Evolutionary conservation across 2,113 vertebrate species (phyloP), one percentile per base, ranked within the genome.

Genomic region (Ciconia boyciana): DNA sequence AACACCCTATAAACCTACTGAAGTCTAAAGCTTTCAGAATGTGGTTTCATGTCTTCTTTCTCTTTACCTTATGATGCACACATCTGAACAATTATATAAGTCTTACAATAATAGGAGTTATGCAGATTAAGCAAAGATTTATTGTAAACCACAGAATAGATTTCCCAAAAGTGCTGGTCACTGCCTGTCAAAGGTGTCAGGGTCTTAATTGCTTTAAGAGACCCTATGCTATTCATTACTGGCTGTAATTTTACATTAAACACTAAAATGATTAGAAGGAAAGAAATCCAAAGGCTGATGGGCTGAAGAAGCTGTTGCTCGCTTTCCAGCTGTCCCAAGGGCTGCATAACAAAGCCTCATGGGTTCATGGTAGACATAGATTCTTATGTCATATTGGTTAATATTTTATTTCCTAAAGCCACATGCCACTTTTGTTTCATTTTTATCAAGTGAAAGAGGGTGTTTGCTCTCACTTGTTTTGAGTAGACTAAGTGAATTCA

Each of bases 391-490:
- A 87, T 93, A 43, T 68, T 93, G 80, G 87, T 98, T 95, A 97
- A 98, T 98, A 97, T 98, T 98, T 98, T 92, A 97, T 96, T 43
- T 94, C 86, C 61, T 71, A 83, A 89, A 96, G 79, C 95, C 81
- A 48, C 87, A 77, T 71, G 75, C 81, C 92, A 69, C 66, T 97
- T 90, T 69, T 84, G 65, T 93, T 96, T 94, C 46, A 71, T 91
- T 96, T 97, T 91, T 94, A 2, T 92, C 80, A 95, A 96, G 83
- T 89, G 58, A 89, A 93, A 87, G 81, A 77, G 58, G 24, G 89
- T 85, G 44, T 89, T 60, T 81, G 70, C 49, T 96, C 46, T 90
- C 62, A 74, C 74, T 88, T 90, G 74, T 79, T 85, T 94, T 92
- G 92, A 93, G 94, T 75, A 49, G 87, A 68, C 95, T 83, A 72